Percentiles rank a stretch among this genome's conserved stretches.
phyloP scores from a whole-genome alignment of 2,888 invertebrate genomes.

The Pterostichus madidus region DNA sequence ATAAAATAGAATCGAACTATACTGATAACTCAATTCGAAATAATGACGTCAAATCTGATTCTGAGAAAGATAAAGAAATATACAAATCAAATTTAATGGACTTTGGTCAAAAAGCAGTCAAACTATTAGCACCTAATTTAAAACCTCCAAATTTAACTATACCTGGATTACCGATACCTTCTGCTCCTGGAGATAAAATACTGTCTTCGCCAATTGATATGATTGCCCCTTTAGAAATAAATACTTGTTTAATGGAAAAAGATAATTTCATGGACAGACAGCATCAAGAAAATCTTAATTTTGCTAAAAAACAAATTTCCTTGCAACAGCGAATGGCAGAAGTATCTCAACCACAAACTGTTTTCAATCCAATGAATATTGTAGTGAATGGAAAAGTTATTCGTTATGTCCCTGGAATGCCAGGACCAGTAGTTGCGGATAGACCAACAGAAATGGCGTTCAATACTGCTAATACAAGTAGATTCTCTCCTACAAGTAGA shows the following conservation, averaged over 20 bases:
- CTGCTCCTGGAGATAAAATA: constrained; percentile 35
- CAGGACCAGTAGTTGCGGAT: constrained; percentile 83
- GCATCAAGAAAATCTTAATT: constrained; percentile 69
- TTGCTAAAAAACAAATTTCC: constrained; percentile 69
- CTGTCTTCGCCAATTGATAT: constrained; percentile 30
- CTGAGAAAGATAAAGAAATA: constrained; percentile 60
- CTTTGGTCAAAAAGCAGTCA: constrained; percentile 77
- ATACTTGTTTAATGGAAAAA: constrained; percentile 21
- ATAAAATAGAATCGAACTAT: constrained; percentile 47
- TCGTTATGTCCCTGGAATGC: constrained; percentile 92
- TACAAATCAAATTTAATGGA: constrained; percentile 74
- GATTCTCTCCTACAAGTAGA: constrained; percentile 9
- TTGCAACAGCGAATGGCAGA: constrained; percentile 72
- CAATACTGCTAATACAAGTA: background rate
- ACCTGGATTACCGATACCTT: constrained; percentile 72
- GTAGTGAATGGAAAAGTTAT: constrained; percentile 86
- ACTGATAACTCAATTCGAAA: constrained; percentile 33
- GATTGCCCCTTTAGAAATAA: constrained; percentile 55
- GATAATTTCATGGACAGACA: constrained; percentile 54
- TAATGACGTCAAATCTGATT: constrained; percentile 13
- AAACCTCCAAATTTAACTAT: constrained; percentile 74
- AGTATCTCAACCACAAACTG: constrained; percentile 74
- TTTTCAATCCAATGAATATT: constrained; percentile 79
- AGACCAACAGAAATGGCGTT: constrained; percentile 46
- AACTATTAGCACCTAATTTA: constrained; percentile 76